Conservation (phyloP, 2,113 vertebrate species). For the rabbit (Oryctolagus cuniculus) region DNA sequence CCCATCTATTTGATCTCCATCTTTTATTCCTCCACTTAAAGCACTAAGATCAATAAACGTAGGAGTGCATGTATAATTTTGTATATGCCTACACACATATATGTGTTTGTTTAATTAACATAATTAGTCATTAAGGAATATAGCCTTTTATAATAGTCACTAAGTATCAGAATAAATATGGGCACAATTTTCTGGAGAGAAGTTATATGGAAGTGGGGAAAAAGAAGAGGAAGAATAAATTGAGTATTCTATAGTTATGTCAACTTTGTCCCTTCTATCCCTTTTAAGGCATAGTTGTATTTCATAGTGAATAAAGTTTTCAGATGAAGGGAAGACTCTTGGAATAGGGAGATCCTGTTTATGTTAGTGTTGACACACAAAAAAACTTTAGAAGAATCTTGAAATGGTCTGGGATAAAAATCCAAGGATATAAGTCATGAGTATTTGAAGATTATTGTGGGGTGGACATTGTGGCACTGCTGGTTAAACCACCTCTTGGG, state of each 20-base stretch:
- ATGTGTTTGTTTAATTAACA: background rate
- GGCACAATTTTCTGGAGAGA: background rate
- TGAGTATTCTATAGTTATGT: background rate
- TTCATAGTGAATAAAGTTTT: background rate
- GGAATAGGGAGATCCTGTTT: background rate
- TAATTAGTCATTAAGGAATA: background rate
- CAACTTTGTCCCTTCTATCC: background rate
- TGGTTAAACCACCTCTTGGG: too few species aligned
- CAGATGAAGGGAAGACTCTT: background rate
- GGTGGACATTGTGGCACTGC: too few species aligned
- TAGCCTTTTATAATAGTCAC: background rate
- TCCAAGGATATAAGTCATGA: background rate
- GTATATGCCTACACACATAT: background rate
- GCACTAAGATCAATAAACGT: background rate
- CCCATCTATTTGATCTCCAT: background rate
- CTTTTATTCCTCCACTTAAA: background rate
- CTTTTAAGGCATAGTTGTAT: background rate
- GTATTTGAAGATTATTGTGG: background rate
- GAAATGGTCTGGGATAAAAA: background rate
- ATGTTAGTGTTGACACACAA: background rate
- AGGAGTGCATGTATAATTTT: background rate
- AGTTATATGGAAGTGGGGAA: background rate
- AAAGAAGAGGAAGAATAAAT: background rate
- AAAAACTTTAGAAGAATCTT: background rate
- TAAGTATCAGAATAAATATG: background rate